phyloP scores from a whole-genome alignment of 2,888 invertebrate species.

The Ornithoptera alexandrae region DNA sequence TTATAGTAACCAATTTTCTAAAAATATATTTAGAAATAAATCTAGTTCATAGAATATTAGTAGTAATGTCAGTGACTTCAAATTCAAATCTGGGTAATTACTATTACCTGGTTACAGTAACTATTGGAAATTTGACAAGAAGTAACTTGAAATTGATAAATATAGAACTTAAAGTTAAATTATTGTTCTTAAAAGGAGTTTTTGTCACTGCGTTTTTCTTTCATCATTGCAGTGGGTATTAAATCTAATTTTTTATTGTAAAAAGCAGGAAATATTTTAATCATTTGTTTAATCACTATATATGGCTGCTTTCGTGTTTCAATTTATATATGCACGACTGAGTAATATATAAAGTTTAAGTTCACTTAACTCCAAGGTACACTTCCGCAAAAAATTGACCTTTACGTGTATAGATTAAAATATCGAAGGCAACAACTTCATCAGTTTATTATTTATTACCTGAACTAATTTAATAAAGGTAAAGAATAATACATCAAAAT shows the following conservation, averaged over 20 bases:
- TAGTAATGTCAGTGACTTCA: too few relatives aligned
- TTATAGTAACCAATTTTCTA: too few relatives aligned
- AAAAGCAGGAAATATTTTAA: not conserved
- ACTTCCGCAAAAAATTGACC: constrained; percentile 8
- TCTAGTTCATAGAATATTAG: too few relatives aligned
- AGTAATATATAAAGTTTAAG: constrained; percentile 3
- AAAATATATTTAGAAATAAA: too few relatives aligned
- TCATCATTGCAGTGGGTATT: too few relatives aligned
- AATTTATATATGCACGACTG: constrained; percentile 10
- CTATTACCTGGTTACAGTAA: too few relatives aligned
- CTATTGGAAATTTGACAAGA: too few relatives aligned
- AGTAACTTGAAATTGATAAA: too few relatives aligned
- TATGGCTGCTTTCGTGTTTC: not conserved
- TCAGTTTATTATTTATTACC: not conserved
- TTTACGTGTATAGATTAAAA: not conserved
- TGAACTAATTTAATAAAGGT: not conserved
- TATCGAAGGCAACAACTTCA: not conserved
- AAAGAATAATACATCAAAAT: not conserved
- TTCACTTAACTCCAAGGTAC: constrained; percentile 1
- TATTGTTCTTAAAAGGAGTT: too few relatives aligned
- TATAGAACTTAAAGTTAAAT: too few relatives aligned
- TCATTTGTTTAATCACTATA: not conserved
- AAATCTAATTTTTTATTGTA: not conserved
- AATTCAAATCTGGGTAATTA: too few relatives aligned
- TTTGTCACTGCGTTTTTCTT: too few relatives aligned